Percentiles rank a stretch among this genome's conserved stretches.
phyloP scores from a whole-genome alignment of 1,140 invertebrate species.

The Lepidurus packardi region DNA sequence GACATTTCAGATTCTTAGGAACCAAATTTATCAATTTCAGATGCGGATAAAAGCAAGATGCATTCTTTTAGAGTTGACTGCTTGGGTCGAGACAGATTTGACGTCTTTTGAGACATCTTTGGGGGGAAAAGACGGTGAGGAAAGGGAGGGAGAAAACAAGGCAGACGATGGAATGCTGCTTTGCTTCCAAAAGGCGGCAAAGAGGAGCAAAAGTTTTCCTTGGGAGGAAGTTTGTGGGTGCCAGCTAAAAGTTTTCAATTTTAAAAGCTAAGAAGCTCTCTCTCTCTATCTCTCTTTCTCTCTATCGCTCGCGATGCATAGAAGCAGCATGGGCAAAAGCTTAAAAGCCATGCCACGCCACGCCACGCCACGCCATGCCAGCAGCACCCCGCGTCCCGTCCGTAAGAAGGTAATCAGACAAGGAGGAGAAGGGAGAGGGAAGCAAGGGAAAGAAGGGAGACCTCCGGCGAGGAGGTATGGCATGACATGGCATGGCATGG shows the following conservation, averaged over 20 bases:
- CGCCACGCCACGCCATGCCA: background rate
- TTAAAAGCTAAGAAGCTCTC: background rate
- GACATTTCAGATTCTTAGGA: background rate
- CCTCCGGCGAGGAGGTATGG: background rate
- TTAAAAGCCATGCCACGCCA: background rate
- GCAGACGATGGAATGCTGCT: slow-evolving; percentile 13
- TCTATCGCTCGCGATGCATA: background rate
- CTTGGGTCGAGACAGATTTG: too few relatives aligned
- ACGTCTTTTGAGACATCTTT: background rate
- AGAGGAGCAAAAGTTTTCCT: background rate
- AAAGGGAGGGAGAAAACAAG: background rate
- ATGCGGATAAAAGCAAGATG: background rate
- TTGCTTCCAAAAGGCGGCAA: background rate
- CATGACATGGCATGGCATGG: background rate
- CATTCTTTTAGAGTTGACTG: too few relatives aligned
- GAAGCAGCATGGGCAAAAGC: background rate
- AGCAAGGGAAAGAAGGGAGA: background rate
- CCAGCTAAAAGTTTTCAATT: background rate
- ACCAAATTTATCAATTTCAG: background rate
- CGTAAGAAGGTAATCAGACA: slow-evolving; percentile 15
- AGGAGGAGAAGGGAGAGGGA: background rate
- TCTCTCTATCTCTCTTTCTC: too few relatives aligned
- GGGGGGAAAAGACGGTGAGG: background rate
- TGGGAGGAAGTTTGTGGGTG: background rate
- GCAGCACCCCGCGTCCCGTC: background rate